Evolutionary conservation across 2,797 vertebrate genomes (phyloP).

Genomic region (Leucoraja ocellata): DNA sequence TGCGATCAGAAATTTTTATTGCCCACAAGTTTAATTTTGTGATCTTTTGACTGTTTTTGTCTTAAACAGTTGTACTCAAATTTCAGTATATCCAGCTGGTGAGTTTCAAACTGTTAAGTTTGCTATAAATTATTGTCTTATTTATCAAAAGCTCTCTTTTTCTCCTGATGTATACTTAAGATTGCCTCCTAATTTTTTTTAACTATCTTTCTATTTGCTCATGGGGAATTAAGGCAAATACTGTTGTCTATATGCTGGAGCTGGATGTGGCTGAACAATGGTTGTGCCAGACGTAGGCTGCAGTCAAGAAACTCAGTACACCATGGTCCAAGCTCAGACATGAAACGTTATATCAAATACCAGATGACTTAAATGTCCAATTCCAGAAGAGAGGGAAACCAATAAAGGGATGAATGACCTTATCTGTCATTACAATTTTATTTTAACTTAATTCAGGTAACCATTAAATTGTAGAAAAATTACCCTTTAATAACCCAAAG

Average conservation of each 20-base stretch:
- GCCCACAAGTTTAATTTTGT: not conserved
- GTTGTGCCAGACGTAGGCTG: too few species aligned
- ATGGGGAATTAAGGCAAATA: not conserved
- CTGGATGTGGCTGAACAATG: not conserved
- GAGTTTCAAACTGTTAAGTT: conserved; percentile 14
- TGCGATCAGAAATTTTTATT: not conserved
- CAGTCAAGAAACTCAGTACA: not conserved
- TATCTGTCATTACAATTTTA: not conserved
- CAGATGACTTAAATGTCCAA: not conserved
- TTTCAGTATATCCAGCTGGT: conserved; percentile 28
- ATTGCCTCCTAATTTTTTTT: not conserved
- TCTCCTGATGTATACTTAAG: not conserved
- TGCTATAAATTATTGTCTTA: conserved; percentile 17
- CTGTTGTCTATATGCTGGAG: not conserved
- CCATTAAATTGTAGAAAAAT: too few species aligned
- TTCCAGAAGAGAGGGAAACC: not conserved
- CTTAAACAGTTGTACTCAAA: conserved; percentile 1
- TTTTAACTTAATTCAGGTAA: too few species aligned
- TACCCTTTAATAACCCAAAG: too few species aligned
- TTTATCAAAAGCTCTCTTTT: not conserved
- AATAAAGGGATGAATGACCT: too few species aligned
- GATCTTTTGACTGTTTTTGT: conserved; percentile 16
- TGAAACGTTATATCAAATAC: not conserved
- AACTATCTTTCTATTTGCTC: not conserved
- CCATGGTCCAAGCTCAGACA: not conserved